phyloP scores from a whole-genome alignment of 30 jellyfish, hydroid and myxozoan species.

The Aurelia sp. region DNA sequence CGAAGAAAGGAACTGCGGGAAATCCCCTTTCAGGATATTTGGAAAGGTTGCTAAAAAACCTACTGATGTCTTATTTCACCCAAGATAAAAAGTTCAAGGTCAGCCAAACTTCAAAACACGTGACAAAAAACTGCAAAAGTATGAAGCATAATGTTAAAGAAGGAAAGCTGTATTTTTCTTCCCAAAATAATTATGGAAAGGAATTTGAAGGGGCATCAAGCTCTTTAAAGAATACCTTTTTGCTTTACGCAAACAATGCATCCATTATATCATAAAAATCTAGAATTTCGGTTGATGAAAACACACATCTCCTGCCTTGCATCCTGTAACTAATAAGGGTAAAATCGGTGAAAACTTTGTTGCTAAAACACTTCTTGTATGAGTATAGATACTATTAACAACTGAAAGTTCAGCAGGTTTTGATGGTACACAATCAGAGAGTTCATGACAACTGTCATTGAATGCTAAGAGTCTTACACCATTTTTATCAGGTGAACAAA shows the following conservation, averaged over 20 bases:
- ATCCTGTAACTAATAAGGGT: conserved; percentile 88
- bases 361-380: conserved; percentile 81
- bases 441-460: conserved; percentile 62
- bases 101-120: too few relatives aligned
- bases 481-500: conserved; percentile 93
- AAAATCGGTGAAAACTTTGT: conserved; percentile 75
- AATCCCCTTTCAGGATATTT: too few relatives aligned
- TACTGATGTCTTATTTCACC: too few relatives aligned
- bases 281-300: conserved; percentile 83
- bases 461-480: conserved; percentile 87
- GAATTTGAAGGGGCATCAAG: too few relatives aligned
- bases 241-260: not conserved
- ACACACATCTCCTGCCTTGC: conserved; percentile 89
- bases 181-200: too few relatives aligned
- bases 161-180: too few relatives aligned
- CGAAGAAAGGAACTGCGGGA: too few relatives aligned
- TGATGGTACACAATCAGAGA: conserved; percentile 45
- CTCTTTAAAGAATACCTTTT: too few relatives aligned
- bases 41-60: too few relatives aligned
- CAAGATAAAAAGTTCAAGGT: too few relatives aligned
- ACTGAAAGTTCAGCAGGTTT: conserved; percentile 53
- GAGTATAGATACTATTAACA: conserved; percentile 66
- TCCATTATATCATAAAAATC: not conserved
- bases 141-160: too few relatives aligned
- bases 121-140: too few relatives aligned